phyloP scores from a whole-genome alignment of 92 coral and sea anemone species.

The Montipora capitata region DNA sequence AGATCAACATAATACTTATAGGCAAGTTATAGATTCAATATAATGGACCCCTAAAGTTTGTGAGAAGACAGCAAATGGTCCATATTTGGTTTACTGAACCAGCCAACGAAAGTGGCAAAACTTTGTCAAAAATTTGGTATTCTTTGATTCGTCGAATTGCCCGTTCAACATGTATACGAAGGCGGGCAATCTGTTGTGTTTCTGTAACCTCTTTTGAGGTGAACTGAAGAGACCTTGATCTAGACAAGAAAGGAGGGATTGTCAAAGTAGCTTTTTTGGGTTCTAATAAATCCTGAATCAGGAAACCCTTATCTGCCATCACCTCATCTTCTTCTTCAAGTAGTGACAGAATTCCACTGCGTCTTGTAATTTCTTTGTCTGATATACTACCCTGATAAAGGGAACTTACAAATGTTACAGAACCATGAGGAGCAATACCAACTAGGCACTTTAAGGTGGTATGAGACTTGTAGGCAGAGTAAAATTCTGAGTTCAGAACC shows the following conservation, averaged over 20 bases:
- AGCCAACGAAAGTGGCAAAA: constrained; percentile 55
- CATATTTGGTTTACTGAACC: constrained; percentile 49
- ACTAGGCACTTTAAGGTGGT: constrained; percentile 55
- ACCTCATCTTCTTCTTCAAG: constrained; percentile 54
- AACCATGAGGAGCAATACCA: constrained; percentile 66
- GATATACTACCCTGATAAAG: constrained; percentile 60
- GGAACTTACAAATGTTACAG: constrained; percentile 48
- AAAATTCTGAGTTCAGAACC: constrained; percentile 56
- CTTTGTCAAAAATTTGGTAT: constrained; percentile 49
- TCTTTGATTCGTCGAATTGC: constrained; percentile 50
- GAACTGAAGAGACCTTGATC: constrained; percentile 45
- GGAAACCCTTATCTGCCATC: constrained; percentile 70
- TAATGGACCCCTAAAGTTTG: constrained; percentile 60
- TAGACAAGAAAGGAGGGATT: constrained; percentile 70
- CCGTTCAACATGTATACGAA: constrained; percentile 61
- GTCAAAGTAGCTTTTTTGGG: constrained; percentile 26
- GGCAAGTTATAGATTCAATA: constrained; percentile 30
- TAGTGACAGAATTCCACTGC: constrained; percentile 44
- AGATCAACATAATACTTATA: constrained; percentile 14
- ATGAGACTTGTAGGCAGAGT: constrained; percentile 51
- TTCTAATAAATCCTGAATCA: constrained; percentile 34
- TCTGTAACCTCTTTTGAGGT: constrained; percentile 37
- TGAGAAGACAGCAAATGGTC: constrained; percentile 38
- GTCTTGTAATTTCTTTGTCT: constrained; percentile 54
- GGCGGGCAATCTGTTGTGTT: constrained; percentile 60